A percentile compares a stretch with the other conserved stretches of the same genome.
These are phyloP conservation scores for Tortrix viridana DNA, from an alignment of 2,888 invertebrate species.

Conservation along the genomic window DNA sequence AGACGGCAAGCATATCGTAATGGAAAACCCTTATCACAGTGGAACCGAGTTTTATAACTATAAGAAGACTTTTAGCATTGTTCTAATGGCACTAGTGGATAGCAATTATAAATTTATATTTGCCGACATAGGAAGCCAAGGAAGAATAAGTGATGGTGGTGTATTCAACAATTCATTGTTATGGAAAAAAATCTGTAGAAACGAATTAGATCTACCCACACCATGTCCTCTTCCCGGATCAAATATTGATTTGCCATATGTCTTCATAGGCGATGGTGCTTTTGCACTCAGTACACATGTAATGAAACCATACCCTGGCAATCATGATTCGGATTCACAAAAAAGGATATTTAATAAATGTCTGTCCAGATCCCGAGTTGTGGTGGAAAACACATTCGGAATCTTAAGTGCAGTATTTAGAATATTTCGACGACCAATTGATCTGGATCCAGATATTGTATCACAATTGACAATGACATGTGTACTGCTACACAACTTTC, in stretches of 20 bases:
- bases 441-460: constrained; percentile 36
- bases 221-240: constrained; percentile 38
- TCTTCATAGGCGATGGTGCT: constrained; percentile 42
- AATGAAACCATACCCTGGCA: constrained; percentile 40
- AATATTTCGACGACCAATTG: constrained; percentile 40
- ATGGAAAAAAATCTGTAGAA: constrained; percentile 45
- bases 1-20: constrained; percentile 41
- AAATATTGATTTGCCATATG: constrained; percentile 38
- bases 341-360: constrained; percentile 38
- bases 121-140: constrained; percentile 45
- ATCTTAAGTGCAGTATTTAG: constrained; percentile 40
- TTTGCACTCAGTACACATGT: constrained; percentile 40
- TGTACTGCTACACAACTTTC: constrained; percentile 42
- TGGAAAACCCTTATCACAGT: constrained; percentile 34
- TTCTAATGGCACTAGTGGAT: constrained; percentile 42
- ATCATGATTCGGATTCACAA: constrained; percentile 28
- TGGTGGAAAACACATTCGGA: constrained; percentile 44
- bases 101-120: constrained; percentile 41
- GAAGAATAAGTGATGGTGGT: constrained; percentile 46
- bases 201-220: constrained; percentile 45
- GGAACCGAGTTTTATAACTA: constrained; percentile 40
- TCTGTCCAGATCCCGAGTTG: constrained; percentile 37
- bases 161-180: constrained; percentile 44
- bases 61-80: constrained; percentile 41
- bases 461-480: constrained; percentile 41